Percentiles rank a stretch among this genome's conserved stretches.
Evolutionary conservation across 2,113 vertebrate genomes (phyloP).

Genomic region (Potamarius usumacintae): DNA sequence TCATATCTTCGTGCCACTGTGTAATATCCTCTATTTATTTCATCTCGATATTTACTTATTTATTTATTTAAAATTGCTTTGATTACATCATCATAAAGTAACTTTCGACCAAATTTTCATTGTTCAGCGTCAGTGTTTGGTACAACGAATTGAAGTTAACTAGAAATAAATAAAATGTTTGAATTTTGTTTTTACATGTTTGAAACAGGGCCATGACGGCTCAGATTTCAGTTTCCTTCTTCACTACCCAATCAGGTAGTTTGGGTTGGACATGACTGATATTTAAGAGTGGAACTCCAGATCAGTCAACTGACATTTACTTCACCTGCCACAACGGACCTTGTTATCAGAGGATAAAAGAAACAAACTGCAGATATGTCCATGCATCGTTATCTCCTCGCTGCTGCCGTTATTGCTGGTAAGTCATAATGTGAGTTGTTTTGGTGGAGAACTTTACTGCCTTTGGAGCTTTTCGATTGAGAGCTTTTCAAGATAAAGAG

Average conservation of each 20-base stretch:
- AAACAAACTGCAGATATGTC: background rate
- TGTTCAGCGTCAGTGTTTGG: background rate
- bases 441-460: background rate
- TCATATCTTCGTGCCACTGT: too few relatives aligned
- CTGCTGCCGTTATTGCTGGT: background rate
- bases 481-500: background rate
- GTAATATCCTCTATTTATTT: too few relatives aligned
- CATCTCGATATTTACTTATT: too few relatives aligned
- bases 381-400: background rate
- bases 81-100: too few relatives aligned
- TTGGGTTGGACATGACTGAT: background rate
- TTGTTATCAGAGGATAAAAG: background rate
- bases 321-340: background rate
- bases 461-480: background rate
- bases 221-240: slow-evolving; percentile 17
- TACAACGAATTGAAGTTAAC: background rate
- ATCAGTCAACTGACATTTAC: background rate
- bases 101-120: too few relatives aligned
- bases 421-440: background rate
- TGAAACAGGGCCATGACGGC: background rate
- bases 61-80: too few relatives aligned
- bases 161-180: background rate
- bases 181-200: background rate
- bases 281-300: background rate
- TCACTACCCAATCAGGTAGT: background rate